Evolutionary conservation across 1,140 invertebrate genomes (phyloP), one percentile per base, ranked within the genome.

Genomic region (Leguminivora glycinivorella): DNA sequence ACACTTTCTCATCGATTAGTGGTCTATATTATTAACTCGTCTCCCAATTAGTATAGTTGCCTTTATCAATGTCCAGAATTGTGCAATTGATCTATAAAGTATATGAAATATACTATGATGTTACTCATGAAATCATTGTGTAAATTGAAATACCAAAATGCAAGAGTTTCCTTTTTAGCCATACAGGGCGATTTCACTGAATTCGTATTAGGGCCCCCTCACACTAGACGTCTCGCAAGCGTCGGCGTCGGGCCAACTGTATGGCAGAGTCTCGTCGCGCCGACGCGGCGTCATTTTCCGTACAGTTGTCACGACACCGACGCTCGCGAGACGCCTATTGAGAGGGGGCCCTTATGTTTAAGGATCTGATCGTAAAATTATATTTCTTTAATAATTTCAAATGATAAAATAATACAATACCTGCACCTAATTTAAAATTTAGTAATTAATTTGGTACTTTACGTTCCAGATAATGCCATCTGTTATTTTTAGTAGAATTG

Each of bases 31-130:
- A 43, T 43, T 43, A n/a, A 17, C n/a, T n/a, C 6, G n/a, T 43
- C 40, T n/a, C 40, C 17, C 4, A 43, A 43, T 43, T 43, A 43
- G n/a, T 43, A 38, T 9, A 14, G 2, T 43, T 43, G 40, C 4
- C 40, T n/a, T 43, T 43, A n/a, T 43, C n/a, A 43, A 14, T 43
- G 40, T 43, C 40, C 40, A 43, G n/a, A 43, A 43, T 38, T 43
- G n/a, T 43, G 40, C 40, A 43, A 43, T 43, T 17, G 6, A 17
- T 17, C 2, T 17, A 17, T n/a, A 4, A 17, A 9, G 38, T 40
- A 5, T 17, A 43, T 17, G 0, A 43, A 43, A 43, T 43, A 43
- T 43, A 17, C 6, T n/a, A 43, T n/a, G n/a, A n/a, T n/a, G n/a
- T n/a, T n/a, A 43, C 17, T 43, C 40, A 43, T 17, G n/a, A 17